Base-by-base conservation (phyloP, 2,797 vertebrate species). In the Chaetodon trifasciatus region DNA sequence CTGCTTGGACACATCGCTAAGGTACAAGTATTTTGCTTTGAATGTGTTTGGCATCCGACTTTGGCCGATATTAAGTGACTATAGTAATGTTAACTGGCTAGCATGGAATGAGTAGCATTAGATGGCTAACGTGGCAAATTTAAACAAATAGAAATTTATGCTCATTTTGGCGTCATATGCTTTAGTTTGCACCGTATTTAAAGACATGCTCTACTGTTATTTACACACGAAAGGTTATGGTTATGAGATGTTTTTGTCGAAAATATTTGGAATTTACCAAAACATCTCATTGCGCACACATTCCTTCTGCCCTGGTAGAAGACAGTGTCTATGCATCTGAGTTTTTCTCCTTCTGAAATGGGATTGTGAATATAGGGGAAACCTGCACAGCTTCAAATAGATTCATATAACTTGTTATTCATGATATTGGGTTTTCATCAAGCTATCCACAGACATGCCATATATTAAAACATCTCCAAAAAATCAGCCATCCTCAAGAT, bases 361-460 rank as follows among this genome's bases (percentile, higher is more conserved):
- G 9, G 1, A 46, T 37, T 46, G 13, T 52, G 21, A 37, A 35
- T 53, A n/a, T 46, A 28, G 0, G 12, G 40, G 2, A 21, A 56
- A 16, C 10, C 9, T 46, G 19, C 11, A n/a, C 24, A 67, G 32
- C 35, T 49, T 44, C 56, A 64, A 63, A 35, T 3, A 7, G 2
- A 32, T 32, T 32, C 28, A 32, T 56, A 10, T 79, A 57, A 53
- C 32, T 8, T 79, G 5, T 67, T 63, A 28, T 75, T 73, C 53
- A 37, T 79, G 21, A 81, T 58, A 7, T 17, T 83, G 76, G 60
- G 8, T 80, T 67, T 71, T 28, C 24, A 68, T 49, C n/a, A 70
- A 70, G 44, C 8, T 47, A 23, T 39, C 23, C 2, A 9, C 39
- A 75, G 81, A 28, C 46, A 99, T 98, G 97, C 96, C 97, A 0